Base-by-base conservation (phyloP, 2,797 vertebrate species). In the Eremophila alpestris region DNA sequence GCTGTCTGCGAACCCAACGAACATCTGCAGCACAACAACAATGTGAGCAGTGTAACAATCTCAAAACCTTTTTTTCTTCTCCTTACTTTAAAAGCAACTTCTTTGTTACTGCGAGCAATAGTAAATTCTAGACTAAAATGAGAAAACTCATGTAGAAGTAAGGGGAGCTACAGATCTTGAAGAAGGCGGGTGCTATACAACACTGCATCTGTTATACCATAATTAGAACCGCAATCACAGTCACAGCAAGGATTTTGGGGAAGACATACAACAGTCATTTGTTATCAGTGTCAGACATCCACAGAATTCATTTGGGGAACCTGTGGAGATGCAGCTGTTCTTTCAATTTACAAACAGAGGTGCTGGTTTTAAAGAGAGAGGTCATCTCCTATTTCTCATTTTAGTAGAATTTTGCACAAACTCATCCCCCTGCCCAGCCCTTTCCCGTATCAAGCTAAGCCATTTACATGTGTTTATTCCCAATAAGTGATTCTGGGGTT, bases 151-250 rank as follows among this genome's bases (percentile, higher is more conserved):
- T 48, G 51, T 41, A 82, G 64, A 94, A 94, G 64, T 34, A 90
- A 92, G 75, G 70, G 23, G 70, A 94, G 89, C 65, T 75, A 40
- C 89, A 73, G 46, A 71, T 55, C 63, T 38, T 26, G 48, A 46
- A 82, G 93, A 4, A 38, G 75, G 89, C 38, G 76, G 95, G 87
- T 84, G 91, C 91, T 63, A 74, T 5, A 55, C 75, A 90, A 93
- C 91, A 52, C 75, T 67, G 84, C 87, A 89, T 95, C 89, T 94
- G 94, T 76, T 82, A 32, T 58, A 71, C 94, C 82, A 67, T 70
- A 92, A 93, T 95, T 93, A 94, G 95, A 93, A 84, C 84, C 49
- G 78, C 82, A 52, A 24, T 87, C 90, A 49, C 92, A 85, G 70
- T 19, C 89, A 43, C 81, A 23, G 90, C 5, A 2, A 93, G 83